Evolutionary conservation across 2,113 vertebrate genomes (phyloP).

Genomic region (Peromyscus maniculatus): DNA sequence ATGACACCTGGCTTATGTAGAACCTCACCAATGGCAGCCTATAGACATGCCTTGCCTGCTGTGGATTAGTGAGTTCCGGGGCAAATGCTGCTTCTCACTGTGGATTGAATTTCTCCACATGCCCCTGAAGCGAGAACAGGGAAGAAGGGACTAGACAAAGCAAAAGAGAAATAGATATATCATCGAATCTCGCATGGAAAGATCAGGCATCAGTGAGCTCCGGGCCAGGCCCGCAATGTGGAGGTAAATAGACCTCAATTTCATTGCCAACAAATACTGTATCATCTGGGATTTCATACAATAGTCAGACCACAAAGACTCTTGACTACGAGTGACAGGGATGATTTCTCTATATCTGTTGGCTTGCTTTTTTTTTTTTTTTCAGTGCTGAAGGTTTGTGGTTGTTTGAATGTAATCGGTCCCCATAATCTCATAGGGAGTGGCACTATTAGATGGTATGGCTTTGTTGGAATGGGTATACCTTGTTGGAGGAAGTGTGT

Average conservation of each 20-base stretch:
- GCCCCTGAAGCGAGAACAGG: background rate
- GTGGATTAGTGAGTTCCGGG: background rate
- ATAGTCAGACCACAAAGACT: background rate
- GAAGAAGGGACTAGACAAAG: background rate
- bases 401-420: background rate
- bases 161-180: background rate
- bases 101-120: background rate
- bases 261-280: background rate
- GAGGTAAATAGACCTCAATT: background rate
- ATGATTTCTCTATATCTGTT: background rate
- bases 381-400: background rate
- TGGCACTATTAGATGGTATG: background rate
- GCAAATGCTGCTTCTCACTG: background rate
- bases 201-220: background rate
- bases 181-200: background rate
- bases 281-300: background rate
- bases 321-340: background rate
- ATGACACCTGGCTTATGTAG: background rate
- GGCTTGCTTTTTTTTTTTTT: background rate
- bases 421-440: background rate
- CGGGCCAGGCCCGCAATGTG: background rate
- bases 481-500: background rate
- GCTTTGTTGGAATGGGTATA: background rate
- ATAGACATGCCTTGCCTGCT: background rate
- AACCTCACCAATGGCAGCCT: background rate